phyloP scores from a whole-genome alignment of 2,113 vertebrate species.

The Mionectes macconnelli region DNA sequence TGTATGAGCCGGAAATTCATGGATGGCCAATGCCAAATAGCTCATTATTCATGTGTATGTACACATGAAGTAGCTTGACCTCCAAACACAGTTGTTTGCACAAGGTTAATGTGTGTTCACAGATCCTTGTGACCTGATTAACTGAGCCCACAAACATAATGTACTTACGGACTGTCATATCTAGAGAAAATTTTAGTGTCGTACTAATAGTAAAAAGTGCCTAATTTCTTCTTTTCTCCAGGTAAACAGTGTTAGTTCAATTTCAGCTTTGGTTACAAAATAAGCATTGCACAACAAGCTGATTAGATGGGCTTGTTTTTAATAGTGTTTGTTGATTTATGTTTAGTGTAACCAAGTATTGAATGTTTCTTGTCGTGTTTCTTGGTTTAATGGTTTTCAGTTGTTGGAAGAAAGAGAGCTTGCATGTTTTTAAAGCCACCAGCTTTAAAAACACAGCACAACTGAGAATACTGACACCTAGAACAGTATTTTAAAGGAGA shows the following conservation, averaged over 20 bases:
- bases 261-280: neutral
- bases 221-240: neutral
- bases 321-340: neutral
- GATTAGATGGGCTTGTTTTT: neutral
- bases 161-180: neutral
- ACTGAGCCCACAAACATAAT: neutral
- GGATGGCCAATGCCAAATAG: neutral
- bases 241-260: fast-evolving
- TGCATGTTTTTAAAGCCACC: neutral
- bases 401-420: neutral
- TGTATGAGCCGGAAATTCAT: neutral
- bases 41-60: neutral
- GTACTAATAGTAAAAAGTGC: neutral
- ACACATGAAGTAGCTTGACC: neutral
- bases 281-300: neutral
- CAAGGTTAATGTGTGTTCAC: neutral
- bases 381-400: neutral
- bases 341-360: neutral
- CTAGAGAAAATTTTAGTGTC: neutral
- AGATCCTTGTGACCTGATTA: neutral
- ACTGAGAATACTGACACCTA: neutral
- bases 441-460: neutral
- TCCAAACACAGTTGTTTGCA: neutral
- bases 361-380: neutral
- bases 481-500: neutral